Conservation (phyloP, 2,113 vertebrate species). For the Mesocricetus auratus region DNA sequence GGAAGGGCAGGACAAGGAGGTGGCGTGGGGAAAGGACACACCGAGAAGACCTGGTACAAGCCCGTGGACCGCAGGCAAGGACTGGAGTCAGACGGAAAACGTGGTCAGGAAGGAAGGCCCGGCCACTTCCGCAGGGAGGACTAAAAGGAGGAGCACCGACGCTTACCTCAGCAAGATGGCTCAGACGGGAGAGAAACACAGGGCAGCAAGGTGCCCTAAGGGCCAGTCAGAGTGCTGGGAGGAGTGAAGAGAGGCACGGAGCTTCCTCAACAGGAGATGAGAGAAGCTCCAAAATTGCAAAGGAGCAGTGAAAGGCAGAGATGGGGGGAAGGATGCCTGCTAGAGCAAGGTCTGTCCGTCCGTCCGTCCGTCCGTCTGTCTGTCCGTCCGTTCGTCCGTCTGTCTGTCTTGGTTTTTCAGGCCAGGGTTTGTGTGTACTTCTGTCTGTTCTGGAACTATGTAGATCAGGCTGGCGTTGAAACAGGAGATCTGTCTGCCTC, state of each 20-base stretch:
- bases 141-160: background rate
- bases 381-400: no score
- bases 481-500: background rate
- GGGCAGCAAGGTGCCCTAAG: no score
- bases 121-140: background rate
- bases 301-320: background rate
- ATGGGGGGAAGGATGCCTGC: background rate
- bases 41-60: background rate
- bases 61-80: background rate
- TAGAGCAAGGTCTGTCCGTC: background rate
- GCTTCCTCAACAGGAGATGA: background rate
- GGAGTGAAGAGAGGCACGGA: background rate
- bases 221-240: background rate
- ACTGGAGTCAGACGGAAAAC: background rate
- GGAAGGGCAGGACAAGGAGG: background rate
- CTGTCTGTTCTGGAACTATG: background rate
- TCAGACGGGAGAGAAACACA: background rate
- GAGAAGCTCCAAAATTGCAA: background rate
- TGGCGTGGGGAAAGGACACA: background rate
- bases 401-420: background rate
- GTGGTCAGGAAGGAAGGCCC: background rate
- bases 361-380: no score
- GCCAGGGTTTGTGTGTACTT: background rate
- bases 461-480: background rate
- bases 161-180: background rate